Conservation (phyloP, 2,888 invertebrate species). For the Synergus gifuensis region DNA sequence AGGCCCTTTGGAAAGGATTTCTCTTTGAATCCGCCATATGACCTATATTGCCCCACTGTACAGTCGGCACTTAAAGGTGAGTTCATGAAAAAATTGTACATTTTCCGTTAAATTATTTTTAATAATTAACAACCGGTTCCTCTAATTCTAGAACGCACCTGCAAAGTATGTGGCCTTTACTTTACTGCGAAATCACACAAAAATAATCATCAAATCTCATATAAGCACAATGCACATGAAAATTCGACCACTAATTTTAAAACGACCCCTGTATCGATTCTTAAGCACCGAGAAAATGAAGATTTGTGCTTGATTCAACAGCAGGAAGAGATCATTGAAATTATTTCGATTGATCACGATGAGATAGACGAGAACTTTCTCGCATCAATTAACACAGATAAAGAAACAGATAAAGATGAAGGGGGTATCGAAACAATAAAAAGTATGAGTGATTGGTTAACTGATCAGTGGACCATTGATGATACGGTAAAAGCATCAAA, state of each 20-base stretch:
- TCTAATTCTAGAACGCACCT: slow-evolving; percentile 3
- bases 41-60: slow-evolving; percentile 27
- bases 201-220: not conserved
- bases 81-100: not conserved
- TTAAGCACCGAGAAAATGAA: not conserved
- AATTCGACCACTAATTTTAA: not conserved
- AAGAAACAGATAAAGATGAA: not conserved
- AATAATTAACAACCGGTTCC: not conserved
- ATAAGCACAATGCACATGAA: not conserved
- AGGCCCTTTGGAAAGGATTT: not conserved
- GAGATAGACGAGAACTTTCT: not conserved
- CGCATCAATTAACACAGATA: not conserved
- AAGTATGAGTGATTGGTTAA: not conserved
- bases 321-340: not conserved
- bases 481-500: not conserved
- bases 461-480: not conserved
- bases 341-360: not conserved
- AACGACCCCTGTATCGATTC: not conserved
- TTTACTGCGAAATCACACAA: slow-evolving; percentile 39
- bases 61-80: slow-evolving; percentile 14
- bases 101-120: not conserved
- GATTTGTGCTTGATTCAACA: not conserved
- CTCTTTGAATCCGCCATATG: slow-evolving; percentile 7
- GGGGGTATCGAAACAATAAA: not conserved
- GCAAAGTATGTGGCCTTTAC: slow-evolving; percentile 39